A percentile compares a stretch with the other conserved stretches of the same genome.
These are phyloP conservation scores for Galagoides demidoff DNA, from an alignment of 2,797 vertebrate genomes.

Conservation along the genomic window DNA sequence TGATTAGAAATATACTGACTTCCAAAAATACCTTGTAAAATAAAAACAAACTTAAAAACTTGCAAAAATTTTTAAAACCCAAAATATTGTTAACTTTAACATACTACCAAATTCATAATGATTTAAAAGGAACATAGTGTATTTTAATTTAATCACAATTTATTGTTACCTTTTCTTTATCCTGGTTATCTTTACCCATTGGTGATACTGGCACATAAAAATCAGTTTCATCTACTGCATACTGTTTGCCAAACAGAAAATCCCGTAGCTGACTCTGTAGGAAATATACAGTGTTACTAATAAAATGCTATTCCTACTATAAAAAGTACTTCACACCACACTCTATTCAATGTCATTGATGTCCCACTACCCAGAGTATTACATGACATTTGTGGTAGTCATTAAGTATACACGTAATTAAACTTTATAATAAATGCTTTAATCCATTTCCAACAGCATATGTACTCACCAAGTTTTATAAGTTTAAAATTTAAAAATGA, in stretches of 20 bases:
- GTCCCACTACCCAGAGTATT: neutral
- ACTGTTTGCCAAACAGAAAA: conserved; percentile 89
- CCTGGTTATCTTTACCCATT: conserved; percentile 77
- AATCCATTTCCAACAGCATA: neutral
- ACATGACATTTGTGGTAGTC: neutral
- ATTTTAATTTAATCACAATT: conserved; percentile 6
- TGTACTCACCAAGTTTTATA: neutral
- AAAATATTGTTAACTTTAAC: neutral
- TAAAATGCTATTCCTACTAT: neutral
- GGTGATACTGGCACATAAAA: conserved; percentile 83
- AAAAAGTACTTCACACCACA: neutral
- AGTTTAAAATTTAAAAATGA: conserved; percentile 5
- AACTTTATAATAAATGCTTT: neutral
- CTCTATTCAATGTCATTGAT: neutral
- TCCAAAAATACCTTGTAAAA: conserved; percentile 47
- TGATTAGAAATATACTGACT: conserved; percentile 37
- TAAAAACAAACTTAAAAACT: conserved; percentile 39
- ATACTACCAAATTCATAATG: neutral
- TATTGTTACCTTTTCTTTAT: conserved; percentile 83
- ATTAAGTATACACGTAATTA: neutral
- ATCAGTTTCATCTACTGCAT: conserved; percentile 69
- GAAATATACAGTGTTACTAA: conserved; percentile 38
- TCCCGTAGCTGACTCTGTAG: conserved; percentile 91
- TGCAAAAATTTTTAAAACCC: neutral
- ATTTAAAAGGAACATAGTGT: neutral